A percentile compares a stretch with the other conserved stretches of the same genome.
phyloP scores from a whole-genome alignment of 2,888 invertebrate species.

The Aromia moschata region DNA sequence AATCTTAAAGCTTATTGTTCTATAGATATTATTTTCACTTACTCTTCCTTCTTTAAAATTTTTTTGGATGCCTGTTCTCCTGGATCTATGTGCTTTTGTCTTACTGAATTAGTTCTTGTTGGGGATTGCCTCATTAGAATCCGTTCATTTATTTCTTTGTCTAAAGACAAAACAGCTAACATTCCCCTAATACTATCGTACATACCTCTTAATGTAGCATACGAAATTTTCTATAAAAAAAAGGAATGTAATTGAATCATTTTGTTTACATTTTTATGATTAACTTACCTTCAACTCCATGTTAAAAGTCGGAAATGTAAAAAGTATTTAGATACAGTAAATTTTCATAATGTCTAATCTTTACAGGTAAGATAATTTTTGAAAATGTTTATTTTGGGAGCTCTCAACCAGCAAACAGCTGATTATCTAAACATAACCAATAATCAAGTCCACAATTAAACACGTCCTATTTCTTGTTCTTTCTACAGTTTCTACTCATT shows the following conservation, averaged over 20 bases:
- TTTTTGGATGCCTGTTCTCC: slow-evolving; percentile 57
- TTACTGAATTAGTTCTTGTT: slow-evolving; percentile 62
- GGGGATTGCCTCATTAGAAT: slow-evolving; percentile 68
- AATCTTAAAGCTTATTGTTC: no score
- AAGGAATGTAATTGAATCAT: not conserved
- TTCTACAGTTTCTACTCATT: no score
- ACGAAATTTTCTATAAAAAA: slow-evolving; percentile 70
- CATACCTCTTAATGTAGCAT: slow-evolving; percentile 75
- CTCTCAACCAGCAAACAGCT: no score
- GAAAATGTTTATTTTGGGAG: no score
- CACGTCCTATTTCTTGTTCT: no score
- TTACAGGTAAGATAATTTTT: no score
- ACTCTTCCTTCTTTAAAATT: slow-evolving; percentile 62
- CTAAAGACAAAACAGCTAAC: slow-evolving; percentile 78
- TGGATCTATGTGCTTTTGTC: slow-evolving; percentile 50
- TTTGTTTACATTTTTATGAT: not conserved
- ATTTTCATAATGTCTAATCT: no score
- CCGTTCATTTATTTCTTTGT: slow-evolving; percentile 79
- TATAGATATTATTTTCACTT: no score
- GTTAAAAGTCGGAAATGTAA: not conserved
- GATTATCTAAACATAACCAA: no score
- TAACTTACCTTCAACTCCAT: slow-evolving; percentile 28
- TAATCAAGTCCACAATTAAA: no score
- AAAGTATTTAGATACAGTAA: no score
- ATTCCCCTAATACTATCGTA: slow-evolving; percentile 84